These are phyloP conservation scores for Parapristionchus giblindavisi DNA, from an alignment of 2,888 invertebrate genomes.

Conservation along the genomic window DNA sequence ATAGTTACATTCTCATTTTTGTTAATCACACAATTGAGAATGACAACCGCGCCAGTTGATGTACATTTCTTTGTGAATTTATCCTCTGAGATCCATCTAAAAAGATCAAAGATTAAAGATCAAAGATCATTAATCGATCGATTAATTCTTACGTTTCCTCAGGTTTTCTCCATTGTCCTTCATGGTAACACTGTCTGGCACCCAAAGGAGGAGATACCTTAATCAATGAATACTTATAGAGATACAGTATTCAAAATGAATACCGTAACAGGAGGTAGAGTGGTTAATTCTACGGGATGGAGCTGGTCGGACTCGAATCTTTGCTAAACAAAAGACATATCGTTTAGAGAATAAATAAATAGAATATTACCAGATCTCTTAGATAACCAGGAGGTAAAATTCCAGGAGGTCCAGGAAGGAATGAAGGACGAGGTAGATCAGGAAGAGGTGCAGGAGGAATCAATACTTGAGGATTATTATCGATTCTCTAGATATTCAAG, in stretches of 20 bases:
- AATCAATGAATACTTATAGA: not conserved
- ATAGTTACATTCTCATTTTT: slow-evolving; percentile 55
- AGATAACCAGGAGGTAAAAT: slow-evolving; percentile 18
- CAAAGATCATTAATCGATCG: not conserved
- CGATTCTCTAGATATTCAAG: slow-evolving; percentile 6
- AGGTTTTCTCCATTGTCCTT: slow-evolving; percentile 26
- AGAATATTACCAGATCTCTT: not conserved
- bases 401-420: not conserved
- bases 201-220: slow-evolving; percentile 19
- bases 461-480: slow-evolving; percentile 9
- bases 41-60: slow-evolving; percentile 52
- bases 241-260: not conserved
- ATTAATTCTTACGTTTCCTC: slow-evolving; percentile 28
- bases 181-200: slow-evolving; percentile 1
- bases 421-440: slow-evolving; percentile 9
- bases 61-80: slow-evolving; percentile 62
- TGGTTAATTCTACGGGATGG: not conserved
- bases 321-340: not conserved
- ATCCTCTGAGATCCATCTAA: slow-evolving; percentile 57
- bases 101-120: slow-evolving; percentile 14
- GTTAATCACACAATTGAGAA: slow-evolving; percentile 56
- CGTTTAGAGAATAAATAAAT: slow-evolving; percentile 1
- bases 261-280: not conserved
- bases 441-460: slow-evolving; percentile 9
- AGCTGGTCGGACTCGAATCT: slow-evolving; percentile 7